Conservation (phyloP, 2,888 invertebrate genomes). For the Stenolophus ochropezus region DNA sequence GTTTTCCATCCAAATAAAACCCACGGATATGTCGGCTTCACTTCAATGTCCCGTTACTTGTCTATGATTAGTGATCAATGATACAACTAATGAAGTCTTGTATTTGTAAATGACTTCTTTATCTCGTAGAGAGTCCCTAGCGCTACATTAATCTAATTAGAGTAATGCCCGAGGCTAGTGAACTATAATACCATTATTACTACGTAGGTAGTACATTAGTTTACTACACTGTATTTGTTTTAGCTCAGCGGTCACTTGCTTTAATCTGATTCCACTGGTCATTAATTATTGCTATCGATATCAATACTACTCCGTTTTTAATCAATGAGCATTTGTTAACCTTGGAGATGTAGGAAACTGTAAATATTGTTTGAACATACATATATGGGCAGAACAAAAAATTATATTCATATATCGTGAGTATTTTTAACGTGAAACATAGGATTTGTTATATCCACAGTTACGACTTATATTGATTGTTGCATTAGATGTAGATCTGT, state of each 20-base stretch:
- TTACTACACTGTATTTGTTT: slow-evolving; percentile 13
- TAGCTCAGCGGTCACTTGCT: not conserved
- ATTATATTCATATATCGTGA: no score
- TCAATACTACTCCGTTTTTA: not conserved
- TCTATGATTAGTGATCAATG: not conserved
- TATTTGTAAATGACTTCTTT: not conserved
- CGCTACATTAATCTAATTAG: slow-evolving; percentile 28
- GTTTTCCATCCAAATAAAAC: not conserved
- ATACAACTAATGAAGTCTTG: not conserved
- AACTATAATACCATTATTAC: slow-evolving; percentile 37
- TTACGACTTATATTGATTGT: no score
- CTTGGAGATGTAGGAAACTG: no score
- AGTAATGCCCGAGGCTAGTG: slow-evolving; percentile 5
- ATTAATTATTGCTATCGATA: not conserved
- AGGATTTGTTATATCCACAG: no score
- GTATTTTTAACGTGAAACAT: no score
- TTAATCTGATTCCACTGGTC: slow-evolving; percentile 2
- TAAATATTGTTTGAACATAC: no score
- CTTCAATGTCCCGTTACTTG: not conserved
- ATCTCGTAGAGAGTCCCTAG: not conserved
- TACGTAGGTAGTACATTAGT: slow-evolving; percentile 11
- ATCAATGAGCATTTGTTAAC: not conserved
- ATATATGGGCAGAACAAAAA: no score
- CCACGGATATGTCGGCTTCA: not conserved
- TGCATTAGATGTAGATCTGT: no score